Evolutionary conservation across 92 coral and sea anemone genomes (phyloP).

Genomic region (Phenganax stokvisi): DNA sequence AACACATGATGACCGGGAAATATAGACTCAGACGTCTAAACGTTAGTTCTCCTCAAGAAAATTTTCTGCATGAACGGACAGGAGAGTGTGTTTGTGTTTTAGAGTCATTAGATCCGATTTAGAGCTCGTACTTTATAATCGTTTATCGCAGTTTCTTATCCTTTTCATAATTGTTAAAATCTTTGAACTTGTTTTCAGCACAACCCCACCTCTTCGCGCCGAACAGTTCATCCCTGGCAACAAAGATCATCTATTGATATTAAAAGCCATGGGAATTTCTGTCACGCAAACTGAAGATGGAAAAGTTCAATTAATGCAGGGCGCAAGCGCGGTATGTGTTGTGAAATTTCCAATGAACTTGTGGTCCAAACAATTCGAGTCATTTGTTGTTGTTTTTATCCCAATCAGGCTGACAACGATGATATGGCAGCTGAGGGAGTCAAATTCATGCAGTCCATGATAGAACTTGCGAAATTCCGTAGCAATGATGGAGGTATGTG

Average conservation of each 20-base stretch:
- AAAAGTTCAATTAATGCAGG: conserved; percentile 89
- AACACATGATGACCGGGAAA: background rate
- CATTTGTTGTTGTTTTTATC: background rate
- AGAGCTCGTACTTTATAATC: background rate
- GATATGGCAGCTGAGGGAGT: conserved; percentile 95
- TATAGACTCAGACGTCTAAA: background rate
- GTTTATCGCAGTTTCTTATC: background rate
- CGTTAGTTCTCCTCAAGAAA: background rate
- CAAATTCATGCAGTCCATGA: conserved; percentile 97
- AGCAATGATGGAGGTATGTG: conserved; percentile 76
- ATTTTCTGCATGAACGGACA: background rate
- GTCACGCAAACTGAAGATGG: conserved; percentile 92
- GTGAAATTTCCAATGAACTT: background rate
- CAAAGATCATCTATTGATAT: conserved; percentile 61
- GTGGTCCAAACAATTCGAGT: background rate
- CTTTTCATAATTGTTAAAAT: background rate
- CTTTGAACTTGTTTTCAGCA: background rate
- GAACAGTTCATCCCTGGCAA: conserved; percentile 99
- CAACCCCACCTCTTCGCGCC: conserved; percentile 79
- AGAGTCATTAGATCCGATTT: background rate
- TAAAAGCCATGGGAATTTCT: conserved; percentile 89
- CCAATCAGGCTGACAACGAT: conserved; percentile 65
- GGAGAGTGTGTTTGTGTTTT: background rate
- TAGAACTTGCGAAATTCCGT: conserved; percentile 86
- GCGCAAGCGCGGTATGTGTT: conserved; percentile 72